Percentiles rank a stretch among this genome's conserved stretches.
These are phyloP conservation scores for Typhlomys cinereus DNA, from an alignment of 2,113 vertebrate genomes.

Conservation along the genomic window DNA sequence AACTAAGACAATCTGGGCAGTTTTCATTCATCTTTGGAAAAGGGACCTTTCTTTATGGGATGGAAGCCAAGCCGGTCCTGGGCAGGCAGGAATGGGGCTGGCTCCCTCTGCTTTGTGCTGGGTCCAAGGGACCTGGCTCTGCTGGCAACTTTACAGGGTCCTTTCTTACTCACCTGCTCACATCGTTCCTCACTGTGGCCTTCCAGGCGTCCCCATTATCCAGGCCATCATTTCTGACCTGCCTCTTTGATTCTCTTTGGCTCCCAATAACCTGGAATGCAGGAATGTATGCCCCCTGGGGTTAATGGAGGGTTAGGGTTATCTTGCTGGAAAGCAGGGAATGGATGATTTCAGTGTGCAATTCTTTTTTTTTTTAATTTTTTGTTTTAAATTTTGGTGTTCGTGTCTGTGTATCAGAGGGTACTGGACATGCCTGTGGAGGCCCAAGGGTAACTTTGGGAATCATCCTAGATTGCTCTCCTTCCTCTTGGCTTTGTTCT, in stretches of 20 bases:
- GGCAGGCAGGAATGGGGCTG: not conserved
- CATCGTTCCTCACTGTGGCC: not conserved
- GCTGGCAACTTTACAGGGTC: constrained; percentile 5
- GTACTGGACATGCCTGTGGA: too few relatives aligned
- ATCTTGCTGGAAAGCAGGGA: constrained; percentile 15
- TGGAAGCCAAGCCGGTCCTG: not conserved
- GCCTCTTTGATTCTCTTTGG: constrained; percentile 36
- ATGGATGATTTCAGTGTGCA: constrained; percentile 28
- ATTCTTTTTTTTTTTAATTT: too few relatives aligned
- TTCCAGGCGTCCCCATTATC: not conserved
- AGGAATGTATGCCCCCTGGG: not conserved
- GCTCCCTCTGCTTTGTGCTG: constrained; percentile 37
- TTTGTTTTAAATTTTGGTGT: too few relatives aligned
- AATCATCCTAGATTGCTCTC: too few relatives aligned
- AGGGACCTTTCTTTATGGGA: constrained; percentile 40
- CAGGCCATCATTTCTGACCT: constrained; percentile 13
- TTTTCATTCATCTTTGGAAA: constrained; percentile 44
- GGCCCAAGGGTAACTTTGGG: too few relatives aligned
- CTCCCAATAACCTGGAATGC: not conserved
- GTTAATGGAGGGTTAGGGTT: constrained; percentile 8
- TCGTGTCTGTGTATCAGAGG: too few relatives aligned
- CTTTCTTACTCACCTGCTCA: not conserved
- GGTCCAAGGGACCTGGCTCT: not conserved
- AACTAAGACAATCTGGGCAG: not conserved
- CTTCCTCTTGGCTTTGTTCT: too few relatives aligned